Percentiles rank a stretch among this genome's conserved stretches.
Evolutionary conservation across 1,140 invertebrate species (phyloP).

Genomic region (Megathymus violae): DNA sequence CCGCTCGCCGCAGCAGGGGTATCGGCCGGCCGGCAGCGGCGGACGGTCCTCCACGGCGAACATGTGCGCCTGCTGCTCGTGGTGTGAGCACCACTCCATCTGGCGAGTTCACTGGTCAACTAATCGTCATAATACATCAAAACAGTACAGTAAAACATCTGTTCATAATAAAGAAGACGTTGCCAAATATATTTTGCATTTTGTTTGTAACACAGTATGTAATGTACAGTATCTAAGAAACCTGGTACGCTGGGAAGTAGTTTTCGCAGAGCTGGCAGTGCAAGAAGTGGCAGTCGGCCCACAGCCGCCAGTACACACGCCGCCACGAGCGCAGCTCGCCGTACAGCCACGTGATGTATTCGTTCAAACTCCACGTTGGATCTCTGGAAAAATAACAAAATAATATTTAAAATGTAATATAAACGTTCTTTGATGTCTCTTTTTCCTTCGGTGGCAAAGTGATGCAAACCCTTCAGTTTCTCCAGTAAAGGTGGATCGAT

Average conservation of each 20-base stretch:
- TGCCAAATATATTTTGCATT: too few species aligned
- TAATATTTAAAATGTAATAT: not conserved
- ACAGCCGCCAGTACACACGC: conserved; percentile 96
- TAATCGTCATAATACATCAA: too few species aligned
- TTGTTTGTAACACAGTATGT: too few species aligned
- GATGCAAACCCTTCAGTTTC: too few species aligned
- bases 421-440: too few species aligned
- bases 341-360: conserved; percentile 90
- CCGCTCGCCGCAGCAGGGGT: conserved; percentile 93
- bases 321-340: conserved; percentile 93
- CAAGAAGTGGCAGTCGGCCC: conserved; percentile 94
- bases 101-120: too few species aligned
- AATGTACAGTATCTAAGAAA: too few species aligned
- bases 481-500: too few species aligned
- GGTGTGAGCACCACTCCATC: conserved; percentile 92
- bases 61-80: conserved; percentile 90
- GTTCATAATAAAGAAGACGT: too few species aligned
- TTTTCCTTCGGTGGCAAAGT: too few species aligned
- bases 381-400: conserved; percentile 84
- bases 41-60: conserved; percentile 87
- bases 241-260: conserved; percentile 90
- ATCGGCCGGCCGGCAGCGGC: conserved; percentile 88
- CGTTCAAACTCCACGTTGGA: conserved; percentile 91
- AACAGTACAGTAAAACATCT: too few species aligned
- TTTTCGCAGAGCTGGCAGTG: conserved; percentile 89